Evolutionary conservation across 2,797 vertebrate species (phyloP).

Genomic region (Sternarchorhynchus goeldii): DNA sequence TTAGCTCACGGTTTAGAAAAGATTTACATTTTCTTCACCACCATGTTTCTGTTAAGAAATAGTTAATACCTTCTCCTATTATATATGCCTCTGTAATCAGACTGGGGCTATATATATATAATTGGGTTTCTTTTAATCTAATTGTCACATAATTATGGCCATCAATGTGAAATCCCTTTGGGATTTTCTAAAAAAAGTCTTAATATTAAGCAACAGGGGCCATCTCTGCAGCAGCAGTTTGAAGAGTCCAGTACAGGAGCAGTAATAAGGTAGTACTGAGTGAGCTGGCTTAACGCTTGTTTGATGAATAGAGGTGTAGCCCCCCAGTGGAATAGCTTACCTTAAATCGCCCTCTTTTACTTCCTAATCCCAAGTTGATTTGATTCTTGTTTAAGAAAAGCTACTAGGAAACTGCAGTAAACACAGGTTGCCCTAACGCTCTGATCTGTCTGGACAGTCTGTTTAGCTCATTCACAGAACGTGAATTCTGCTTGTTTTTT

Average conservation of each 20-base stretch:
- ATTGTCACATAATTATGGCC: no score
- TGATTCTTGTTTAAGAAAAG: constrained; percentile 86
- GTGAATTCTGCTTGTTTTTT: constrained; percentile 70
- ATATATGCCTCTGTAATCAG: no score
- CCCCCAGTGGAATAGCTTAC: constrained; percentile 87
- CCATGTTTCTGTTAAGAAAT: no score
- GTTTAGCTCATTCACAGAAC: constrained; percentile 80
- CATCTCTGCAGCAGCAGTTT: background rate
- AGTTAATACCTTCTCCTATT: no score
- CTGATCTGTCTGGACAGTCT: constrained; percentile 74
- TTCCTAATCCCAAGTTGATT: constrained; percentile 88
- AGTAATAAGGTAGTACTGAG: constrained; percentile 59
- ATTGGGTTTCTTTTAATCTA: no score
- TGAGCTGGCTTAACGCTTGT: constrained; percentile 84
- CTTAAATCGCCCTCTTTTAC: constrained; percentile 87
- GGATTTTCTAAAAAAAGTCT: no score
- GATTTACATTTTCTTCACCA: no score
- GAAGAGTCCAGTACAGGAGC: background rate
- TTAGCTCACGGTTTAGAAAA: background rate
- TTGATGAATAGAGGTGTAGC: constrained; percentile 86
- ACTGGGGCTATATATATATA: no score
- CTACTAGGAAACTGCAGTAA: constrained; percentile 85
- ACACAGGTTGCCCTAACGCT: constrained; percentile 80
- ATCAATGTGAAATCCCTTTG: no score
- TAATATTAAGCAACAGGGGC: no score